Base-by-base conservation (phyloP, 1,140 invertebrate genomes). In the Ladona fulva region DNA sequence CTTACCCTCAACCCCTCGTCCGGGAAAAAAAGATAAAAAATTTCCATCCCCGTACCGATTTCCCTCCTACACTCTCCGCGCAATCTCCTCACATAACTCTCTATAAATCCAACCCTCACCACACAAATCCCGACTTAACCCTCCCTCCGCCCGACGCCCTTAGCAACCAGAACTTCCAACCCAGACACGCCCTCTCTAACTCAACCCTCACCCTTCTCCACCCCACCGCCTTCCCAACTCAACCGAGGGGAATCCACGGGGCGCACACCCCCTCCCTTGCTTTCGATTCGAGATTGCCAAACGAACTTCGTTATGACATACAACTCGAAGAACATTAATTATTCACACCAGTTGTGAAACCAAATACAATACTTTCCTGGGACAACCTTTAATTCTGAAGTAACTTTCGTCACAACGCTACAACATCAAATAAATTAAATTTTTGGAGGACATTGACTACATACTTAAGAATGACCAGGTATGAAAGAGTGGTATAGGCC, bases 11-110 rank as follows among this genome's bases (percentile, higher is more conserved):
- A 66, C 52, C 52, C 52, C 52, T 6, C 52, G 52, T 22, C 52
- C n/a, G 52, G 16, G 29, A 1, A 37, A 37, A 37, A 37, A 37
- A 5, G 29, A 37, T 37, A 37, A 37, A 37, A 37, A 37, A 37
- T 37, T 37, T 37, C 29, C 29, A 37, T 37, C 29, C 29, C 29
- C 29, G 29, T 37, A 37, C 29, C 29, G 29, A 37, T 37, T 22
- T 22, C n/a, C 52, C 12, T 22, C 52, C 52, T 6, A 22, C 52
- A 22, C 14, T 66, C 16, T 22, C 3, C 52, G 52, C 14, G 52
- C 52, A 66, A 66, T 66, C 52, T 66, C 52, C n/a, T 66, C 52
- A 66, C 52, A 66, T 66, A 66, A 66, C 52, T 22, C 52, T 66
- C 52, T 66, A 66, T 66, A 66, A 66, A 66, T 66, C 52, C 52